Conservation (phyloP, 64 coral and sea anemone species). For the Montipora capricornis region DNA sequence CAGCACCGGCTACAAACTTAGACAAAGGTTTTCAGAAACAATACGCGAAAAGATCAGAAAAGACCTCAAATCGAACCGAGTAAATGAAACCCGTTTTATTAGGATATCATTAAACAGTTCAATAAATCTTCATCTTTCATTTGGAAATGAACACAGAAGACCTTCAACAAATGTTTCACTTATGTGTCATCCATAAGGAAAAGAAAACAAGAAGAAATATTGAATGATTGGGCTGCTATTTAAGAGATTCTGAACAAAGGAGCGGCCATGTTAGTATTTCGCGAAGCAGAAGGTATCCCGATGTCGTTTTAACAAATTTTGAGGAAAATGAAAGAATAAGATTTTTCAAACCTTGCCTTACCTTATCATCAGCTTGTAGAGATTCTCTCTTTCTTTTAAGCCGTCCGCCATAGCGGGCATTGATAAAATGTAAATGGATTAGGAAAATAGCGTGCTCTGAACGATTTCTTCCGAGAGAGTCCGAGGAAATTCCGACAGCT, state of each 20-base stretch:
- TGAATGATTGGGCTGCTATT: background rate
- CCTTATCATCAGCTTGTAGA: conserved; percentile 97
- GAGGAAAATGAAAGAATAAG: no score
- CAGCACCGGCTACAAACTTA: no score
- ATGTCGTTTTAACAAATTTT: background rate
- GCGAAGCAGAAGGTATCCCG: background rate
- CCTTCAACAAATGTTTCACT: background rate
- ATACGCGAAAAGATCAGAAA: no score
- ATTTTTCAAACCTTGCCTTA: background rate
- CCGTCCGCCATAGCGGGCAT: conserved; percentile 69
- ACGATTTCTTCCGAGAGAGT: background rate
- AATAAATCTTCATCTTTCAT: background rate
- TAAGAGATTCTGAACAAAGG: background rate
- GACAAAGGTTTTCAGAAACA: no score
- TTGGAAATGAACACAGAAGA: background rate
- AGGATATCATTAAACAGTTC: background rate
- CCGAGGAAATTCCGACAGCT: background rate
- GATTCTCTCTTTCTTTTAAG: conserved; percentile 86
- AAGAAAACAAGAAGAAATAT: background rate
- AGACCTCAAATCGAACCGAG: background rate
- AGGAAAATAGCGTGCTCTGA: background rate
- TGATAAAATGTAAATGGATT: background rate
- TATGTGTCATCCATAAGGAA: background rate
- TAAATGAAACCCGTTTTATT: background rate
- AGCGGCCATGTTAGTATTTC: conserved; percentile 23